A percentile compares a stretch with the other conserved stretches of the same genome.
Conservation (phyloP, 2,888 invertebrate genomes). For the Tanypteryx hageni region DNA sequence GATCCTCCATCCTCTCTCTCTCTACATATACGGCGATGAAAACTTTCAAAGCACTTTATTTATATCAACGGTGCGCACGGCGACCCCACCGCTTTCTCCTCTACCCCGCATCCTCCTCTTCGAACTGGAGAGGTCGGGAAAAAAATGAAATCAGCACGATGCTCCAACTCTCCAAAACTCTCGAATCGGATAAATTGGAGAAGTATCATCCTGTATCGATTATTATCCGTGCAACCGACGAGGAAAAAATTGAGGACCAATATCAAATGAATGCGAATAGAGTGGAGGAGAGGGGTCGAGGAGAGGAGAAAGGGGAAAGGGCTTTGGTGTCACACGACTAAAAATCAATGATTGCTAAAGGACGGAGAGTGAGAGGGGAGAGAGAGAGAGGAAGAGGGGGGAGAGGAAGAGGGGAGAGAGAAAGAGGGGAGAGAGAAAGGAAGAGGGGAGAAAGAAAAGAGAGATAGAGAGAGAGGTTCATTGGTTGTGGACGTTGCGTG, state of each 20-base stretch:
- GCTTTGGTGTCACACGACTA: neutral
- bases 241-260: slow-evolving; percentile 45
- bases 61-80: no score
- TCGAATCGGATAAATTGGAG: neutral
- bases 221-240: neutral
- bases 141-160: neutral
- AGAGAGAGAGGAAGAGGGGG: neutral
- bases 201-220: neutral
- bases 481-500: slow-evolving; percentile 12
- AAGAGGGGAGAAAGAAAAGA: no score
- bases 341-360: slow-evolving; percentile 41
- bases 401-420: neutral
- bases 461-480: neutral
- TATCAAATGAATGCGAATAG: slow-evolving; percentile 38
- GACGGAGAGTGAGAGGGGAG: neutral
- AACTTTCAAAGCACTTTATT: no score
- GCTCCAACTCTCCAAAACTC: neutral
- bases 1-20: neutral
- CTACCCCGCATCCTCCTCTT: no score
- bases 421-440: neutral
- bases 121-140: no score
- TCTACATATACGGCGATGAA: neutral
- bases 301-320: neutral
- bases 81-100: no score
- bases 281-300: neutral